These are phyloP conservation scores for Ophiodon elongatus DNA, from an alignment of 2,113 vertebrate genomes.

Conservation along the genomic window DNA sequence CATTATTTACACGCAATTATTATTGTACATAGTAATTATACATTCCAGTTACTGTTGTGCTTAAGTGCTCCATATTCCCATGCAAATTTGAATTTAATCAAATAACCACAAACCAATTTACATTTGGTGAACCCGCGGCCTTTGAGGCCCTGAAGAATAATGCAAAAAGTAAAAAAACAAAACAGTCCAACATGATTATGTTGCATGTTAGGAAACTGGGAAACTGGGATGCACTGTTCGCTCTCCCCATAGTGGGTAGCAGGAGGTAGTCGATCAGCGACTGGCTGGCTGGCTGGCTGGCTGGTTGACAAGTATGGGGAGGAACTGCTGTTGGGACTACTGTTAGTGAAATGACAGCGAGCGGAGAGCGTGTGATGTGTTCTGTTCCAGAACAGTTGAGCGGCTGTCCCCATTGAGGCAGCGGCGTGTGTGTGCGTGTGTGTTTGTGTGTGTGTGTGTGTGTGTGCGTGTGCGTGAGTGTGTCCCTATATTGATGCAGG, in stretches of 20 bases:
- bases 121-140: neutral
- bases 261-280: constrained; percentile 34
- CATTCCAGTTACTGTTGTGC: neutral
- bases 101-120: constrained; percentile 19
- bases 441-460: constrained; percentile 38
- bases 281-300: constrained; percentile 34
- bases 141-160: constrained; percentile 8
- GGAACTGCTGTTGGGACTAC: constrained; percentile 81
- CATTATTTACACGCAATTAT: neutral
- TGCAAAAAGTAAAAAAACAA: neutral
- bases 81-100: constrained; percentile 31
- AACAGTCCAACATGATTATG: neutral
- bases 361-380: constrained; percentile 89
- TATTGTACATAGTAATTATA: constrained; percentile 1
- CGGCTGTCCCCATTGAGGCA: constrained; percentile 78
- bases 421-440: constrained; percentile 38
- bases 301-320: constrained; percentile 57
- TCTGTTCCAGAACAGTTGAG: constrained; percentile 78
- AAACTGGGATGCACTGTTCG: constrained; percentile 19
- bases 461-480: constrained; percentile 21
- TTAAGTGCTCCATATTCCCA: constrained; percentile 12
- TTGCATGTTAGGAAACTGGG: constrained; percentile 11
- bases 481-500: constrained; percentile 70
- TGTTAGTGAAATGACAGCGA: constrained; percentile 84
- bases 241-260: constrained; percentile 18